These are phyloP conservation scores for Cirrhinus mrigala DNA, from an alignment of 2,797 vertebrate genomes.

Conservation along the genomic window DNA sequence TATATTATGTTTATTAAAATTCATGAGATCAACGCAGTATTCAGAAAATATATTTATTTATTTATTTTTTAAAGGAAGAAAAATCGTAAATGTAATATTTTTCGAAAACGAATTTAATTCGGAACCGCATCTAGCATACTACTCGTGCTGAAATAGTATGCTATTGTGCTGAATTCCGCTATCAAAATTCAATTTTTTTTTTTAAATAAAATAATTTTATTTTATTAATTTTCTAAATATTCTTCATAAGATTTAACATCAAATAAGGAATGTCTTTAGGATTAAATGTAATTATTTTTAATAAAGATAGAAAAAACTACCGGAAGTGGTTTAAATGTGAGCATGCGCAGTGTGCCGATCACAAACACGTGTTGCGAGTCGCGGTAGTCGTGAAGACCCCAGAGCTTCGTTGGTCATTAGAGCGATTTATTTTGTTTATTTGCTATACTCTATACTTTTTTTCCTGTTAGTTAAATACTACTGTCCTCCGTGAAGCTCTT, in stretches of 20 bases:
- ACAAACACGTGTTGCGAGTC: slow-evolving; percentile 68
- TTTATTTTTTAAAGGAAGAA: too few relatives aligned
- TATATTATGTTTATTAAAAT: too few relatives aligned
- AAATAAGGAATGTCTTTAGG: background rate
- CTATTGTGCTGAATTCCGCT: too few relatives aligned
- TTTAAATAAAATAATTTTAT: background rate
- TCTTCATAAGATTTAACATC: background rate
- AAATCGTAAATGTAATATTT: too few relatives aligned
- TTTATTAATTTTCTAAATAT: background rate
- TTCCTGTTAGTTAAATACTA: background rate
- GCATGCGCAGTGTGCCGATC: slow-evolving; percentile 60
- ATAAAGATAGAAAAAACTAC: background rate
- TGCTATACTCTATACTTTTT: rapidly evolving
- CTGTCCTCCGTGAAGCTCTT: slow-evolving; percentile 85
- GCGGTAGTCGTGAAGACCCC: background rate
- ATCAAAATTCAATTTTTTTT: too few relatives aligned
- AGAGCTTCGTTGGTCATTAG: background rate
- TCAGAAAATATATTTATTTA: too few relatives aligned
- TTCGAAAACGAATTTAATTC: too few relatives aligned
- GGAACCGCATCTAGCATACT: too few relatives aligned
- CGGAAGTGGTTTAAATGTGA: slow-evolving; percentile 33
- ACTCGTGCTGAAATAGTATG: too few relatives aligned
- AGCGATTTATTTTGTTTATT: background rate
- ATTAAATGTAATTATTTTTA: background rate
- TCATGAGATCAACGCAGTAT: too few relatives aligned